Evolutionary conservation across 2,888 invertebrate genomes (phyloP).

Genomic region (Leptinotarsa haldemani): DNA sequence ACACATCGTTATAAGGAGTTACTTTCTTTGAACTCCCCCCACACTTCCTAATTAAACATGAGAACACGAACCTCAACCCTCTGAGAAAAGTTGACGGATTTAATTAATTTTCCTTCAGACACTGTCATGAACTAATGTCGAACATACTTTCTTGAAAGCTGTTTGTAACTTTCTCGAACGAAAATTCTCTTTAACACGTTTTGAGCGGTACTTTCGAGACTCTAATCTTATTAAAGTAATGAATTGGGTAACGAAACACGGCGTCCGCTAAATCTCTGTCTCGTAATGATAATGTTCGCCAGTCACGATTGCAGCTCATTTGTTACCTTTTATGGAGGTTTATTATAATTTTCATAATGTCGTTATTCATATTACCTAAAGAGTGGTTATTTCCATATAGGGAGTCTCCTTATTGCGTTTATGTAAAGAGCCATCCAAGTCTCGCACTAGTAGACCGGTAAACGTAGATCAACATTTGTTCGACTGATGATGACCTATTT

Average conservation of each 20-base stretch:
- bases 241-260: slow-evolving; percentile 7
- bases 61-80: too few species aligned
- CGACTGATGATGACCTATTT: too few species aligned
- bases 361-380: slow-evolving; percentile 19
- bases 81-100: too few species aligned
- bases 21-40: too few species aligned
- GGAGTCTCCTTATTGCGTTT: not conserved
- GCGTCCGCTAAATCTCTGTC: not conserved
- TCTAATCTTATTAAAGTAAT: not conserved
- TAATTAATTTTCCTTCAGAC: too few species aligned
- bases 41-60: too few species aligned
- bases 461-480: not conserved
- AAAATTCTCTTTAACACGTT: too few species aligned
- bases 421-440: slow-evolving; percentile 9
- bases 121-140: too few species aligned
- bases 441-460: not conserved
- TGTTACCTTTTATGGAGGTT: slow-evolving; percentile 15
- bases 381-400: slow-evolving; percentile 17
- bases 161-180: too few species aligned
- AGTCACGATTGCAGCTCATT: slow-evolving; percentile 1
- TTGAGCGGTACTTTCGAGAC: not conserved
- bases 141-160: too few species aligned
- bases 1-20: too few species aligned
- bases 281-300: slow-evolving; percentile 10
- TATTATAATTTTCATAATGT: slow-evolving; percentile 9